Conservation (phyloP, 2,797 vertebrate genomes). For the Manis crassicaudata region DNA sequence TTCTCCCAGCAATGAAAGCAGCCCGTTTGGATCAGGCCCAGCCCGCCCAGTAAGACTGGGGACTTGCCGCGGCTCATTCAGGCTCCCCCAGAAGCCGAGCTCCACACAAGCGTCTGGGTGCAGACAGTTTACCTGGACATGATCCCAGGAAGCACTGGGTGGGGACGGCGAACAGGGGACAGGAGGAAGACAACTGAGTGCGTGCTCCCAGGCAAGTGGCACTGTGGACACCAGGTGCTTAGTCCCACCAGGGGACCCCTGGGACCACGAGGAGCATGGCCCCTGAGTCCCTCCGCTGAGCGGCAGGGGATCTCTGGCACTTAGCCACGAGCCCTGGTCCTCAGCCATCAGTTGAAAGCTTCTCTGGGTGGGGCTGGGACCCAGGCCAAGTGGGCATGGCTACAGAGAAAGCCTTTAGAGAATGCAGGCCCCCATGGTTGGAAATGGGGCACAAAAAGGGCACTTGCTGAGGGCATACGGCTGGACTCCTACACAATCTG, state of each 20-base stretch:
- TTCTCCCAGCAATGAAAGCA: not conserved
- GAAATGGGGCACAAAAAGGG: not conserved
- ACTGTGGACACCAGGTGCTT: not conserved
- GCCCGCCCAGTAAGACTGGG: not conserved
- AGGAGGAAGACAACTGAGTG: not conserved
- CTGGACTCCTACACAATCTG: not conserved
- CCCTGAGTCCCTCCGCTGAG: not conserved
- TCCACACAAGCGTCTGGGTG: not conserved
- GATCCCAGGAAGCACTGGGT: not conserved
- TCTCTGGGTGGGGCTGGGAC: not conserved
- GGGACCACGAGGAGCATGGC: accelerated
- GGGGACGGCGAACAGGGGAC: not conserved
- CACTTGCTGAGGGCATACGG: too few relatives aligned
- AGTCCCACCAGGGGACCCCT: not conserved
- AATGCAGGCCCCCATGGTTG: not conserved
- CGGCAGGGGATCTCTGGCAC: too few relatives aligned
- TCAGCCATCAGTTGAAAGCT: not conserved
- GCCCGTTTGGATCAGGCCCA: not conserved
- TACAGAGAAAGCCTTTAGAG: not conserved
- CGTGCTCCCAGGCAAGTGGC: not conserved
- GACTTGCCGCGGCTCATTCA: accelerated
- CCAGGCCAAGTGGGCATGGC: not conserved
- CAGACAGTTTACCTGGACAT: accelerated
- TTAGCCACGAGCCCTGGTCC: not conserved
- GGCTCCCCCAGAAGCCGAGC: not conserved